Base-by-base conservation (phyloP, 2,113 vertebrate species). In the Delphinus delphis region DNA sequence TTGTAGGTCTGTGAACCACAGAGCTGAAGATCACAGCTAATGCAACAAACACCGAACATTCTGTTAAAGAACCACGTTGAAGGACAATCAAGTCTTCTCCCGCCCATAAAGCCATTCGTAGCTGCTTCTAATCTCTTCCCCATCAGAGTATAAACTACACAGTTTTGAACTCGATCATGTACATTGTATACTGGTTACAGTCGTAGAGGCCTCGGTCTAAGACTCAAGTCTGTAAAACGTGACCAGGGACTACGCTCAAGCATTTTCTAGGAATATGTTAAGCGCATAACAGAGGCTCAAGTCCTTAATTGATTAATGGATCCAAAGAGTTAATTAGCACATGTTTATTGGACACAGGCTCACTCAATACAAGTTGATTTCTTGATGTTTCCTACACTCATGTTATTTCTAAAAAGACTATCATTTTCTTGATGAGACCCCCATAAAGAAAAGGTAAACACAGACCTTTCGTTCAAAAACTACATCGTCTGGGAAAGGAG, bases 401-500 rank as follows among this genome's bases (percentile, higher is more conserved):
- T 28, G 53, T 73, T 41, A 44, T 77, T 92, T 92, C 82, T 53
- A 67, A 60, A 89, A 85, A 53, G 10, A 18, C 14, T 76, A 21
- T 80, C 38, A 25, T 87, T 89, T 93, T 86, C 77, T 38, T 65
- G 20, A 21, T 12, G 62, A 97, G 97, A 97, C 33, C n/a, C n/a
- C 76, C 97, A 95, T 76, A 93, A 67, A 96, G 14, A 63, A 93
- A 94, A 97, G 86, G 36, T 73, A 98, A 90, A 74, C 86, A 77
- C 11, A 84, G 97, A 98, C 53, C 28, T 96, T 97, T 83, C 85
- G 70, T 83, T 96, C 88, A 97, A 94, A 95, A 94, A 96, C 86
- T 96, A 70, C 63, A 92, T 44, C 83, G 38, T 95, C 83, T 96
- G n/a, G 50, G 62, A 86, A 96, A 93, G 73, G 95, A 93, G 81